Conservation (phyloP, 2,113 vertebrate species). For the human (Homo sapiens) region GRCh38 chr11:68056501-68057000, state of each 20-base stretch:
- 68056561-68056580: not conserved
- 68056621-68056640: not conserved
- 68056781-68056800: not conserved
- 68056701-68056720: not conserved
- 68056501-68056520: not conserved
- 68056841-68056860: not conserved
- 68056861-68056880: not conserved
- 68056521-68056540: not conserved
- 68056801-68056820: not conserved
- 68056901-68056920: not conserved
- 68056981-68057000: not conserved
- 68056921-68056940: not conserved
- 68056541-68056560: not conserved
- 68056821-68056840: not conserved
- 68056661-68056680: not conserved
- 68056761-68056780: not conserved
- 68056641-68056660: not conserved
- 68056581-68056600: not conserved
- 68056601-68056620: not conserved
- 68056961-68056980: not conserved
- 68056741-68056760: not conserved
- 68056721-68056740: not conserved
- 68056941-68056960: not conserved
- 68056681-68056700: not conserved
- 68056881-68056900: not conserved